These are phyloP conservation scores for Leucopsar rothschildi DNA, from an alignment of 2,113 vertebrate species.

Conservation along the genomic window DNA sequence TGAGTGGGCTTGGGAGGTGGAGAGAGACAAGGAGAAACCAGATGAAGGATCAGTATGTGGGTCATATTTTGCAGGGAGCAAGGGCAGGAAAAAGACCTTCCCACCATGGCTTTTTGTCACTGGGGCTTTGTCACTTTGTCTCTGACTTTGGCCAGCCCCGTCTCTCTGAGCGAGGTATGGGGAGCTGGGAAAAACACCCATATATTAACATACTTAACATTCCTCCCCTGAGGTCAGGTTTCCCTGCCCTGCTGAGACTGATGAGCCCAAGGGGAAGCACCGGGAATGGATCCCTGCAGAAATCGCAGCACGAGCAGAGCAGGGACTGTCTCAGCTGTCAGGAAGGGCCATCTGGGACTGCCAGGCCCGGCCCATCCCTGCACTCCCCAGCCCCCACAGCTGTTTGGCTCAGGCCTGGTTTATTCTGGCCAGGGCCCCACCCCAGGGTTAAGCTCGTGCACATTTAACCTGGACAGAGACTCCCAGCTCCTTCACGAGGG, in stretches of 20 bases:
- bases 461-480: conserved; percentile 50
- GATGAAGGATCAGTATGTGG: neutral
- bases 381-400: conserved; percentile 23
- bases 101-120: neutral
- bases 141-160: neutral
- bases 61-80: neutral
- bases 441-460: conserved; percentile 20
- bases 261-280: conserved; percentile 65
- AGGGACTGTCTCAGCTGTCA: conserved; percentile 66
- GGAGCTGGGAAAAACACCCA: neutral
- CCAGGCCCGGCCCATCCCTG: conserved; percentile 45
- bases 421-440: neutral
- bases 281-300: neutral
- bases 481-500: conserved; percentile 12
- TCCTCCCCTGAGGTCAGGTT: conserved; percentile 14
- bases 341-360: conserved; percentile 59
- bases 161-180: rapidly evolving
- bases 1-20: neutral
- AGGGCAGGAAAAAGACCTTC: neutral
- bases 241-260: conserved; percentile 29
- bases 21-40: neutral
- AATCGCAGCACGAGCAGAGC: neutral
- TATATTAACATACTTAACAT: neutral
- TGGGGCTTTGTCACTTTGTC: neutral
- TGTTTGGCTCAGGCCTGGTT: conserved; percentile 11